Evolutionary conservation across 2,888 invertebrate genomes (phyloP).

Genomic region (Pyrochroa serraticornis): DNA sequence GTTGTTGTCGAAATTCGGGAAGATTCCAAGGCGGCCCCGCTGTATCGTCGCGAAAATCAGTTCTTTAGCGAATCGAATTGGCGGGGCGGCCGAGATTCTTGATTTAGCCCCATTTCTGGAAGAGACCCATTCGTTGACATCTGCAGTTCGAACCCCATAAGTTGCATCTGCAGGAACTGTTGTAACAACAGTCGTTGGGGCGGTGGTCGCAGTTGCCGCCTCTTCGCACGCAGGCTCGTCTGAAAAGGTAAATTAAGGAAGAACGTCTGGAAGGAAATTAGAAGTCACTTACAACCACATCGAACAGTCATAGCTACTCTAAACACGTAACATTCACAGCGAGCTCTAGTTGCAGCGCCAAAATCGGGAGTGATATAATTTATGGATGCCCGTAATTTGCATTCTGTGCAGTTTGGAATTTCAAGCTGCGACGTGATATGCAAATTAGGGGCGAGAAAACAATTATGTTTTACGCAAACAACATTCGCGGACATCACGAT

Average conservation of each 20-base stretch:
- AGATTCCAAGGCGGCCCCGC: conserved; percentile 7
- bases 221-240: conserved; percentile 80
- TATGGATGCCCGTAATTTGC: no score
- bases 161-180: conserved; percentile 85
- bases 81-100: conserved; percentile 1
- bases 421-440: not conserved
- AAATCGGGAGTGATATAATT: no score
- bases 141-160: conserved; percentile 89
- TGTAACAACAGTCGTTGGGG: conserved; percentile 84
- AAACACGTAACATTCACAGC: conserved; percentile 22
- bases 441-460: no score
- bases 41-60: conserved; percentile 33
- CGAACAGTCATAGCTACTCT: conserved; percentile 16
- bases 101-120: conserved; percentile 82
- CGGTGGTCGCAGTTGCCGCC: conserved; percentile 86
- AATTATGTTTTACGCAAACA: not conserved
- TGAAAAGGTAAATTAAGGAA: conserved; percentile 83
- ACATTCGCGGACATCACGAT: conserved; percentile 4
- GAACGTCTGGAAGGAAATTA: conserved; percentile 78
- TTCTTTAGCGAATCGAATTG: conserved; percentile 20
- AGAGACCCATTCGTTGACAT: conserved; percentile 86
- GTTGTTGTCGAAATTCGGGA: conserved; percentile 10
- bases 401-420: not conserved
- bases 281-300: conserved; percentile 56
- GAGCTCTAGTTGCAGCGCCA: conserved; percentile 6